Evolutionary conservation across 2,797 vertebrate species (phyloP).

Genomic region (Hybognathus amarus): DNA sequence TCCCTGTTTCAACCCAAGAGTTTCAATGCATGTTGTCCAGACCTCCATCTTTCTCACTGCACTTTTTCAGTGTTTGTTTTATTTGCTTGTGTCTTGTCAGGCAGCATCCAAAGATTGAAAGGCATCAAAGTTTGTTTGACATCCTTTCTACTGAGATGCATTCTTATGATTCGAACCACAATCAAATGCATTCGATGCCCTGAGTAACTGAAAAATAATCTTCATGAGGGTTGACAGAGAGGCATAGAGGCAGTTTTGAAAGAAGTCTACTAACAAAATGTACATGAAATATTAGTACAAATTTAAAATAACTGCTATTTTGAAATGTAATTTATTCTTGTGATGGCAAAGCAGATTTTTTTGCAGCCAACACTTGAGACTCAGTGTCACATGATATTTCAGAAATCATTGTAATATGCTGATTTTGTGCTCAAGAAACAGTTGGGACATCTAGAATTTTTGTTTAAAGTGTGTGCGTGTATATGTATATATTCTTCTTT

Average conservation of each 20-base stretch:
- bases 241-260: too few relatives aligned
- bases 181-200: background rate
- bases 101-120: background rate
- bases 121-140: background rate
- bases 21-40: constrained; percentile 14
- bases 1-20: constrained; percentile 9
- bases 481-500: too few relatives aligned
- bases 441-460: background rate
- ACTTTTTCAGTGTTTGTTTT: background rate
- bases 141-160: background rate
- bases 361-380: background rate
- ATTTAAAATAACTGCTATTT: background rate
- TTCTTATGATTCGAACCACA: background rate
- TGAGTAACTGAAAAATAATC: background rate
- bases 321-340: background rate
- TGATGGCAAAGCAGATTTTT: background rate
- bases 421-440: background rate
- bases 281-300: background rate
- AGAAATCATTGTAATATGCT: background rate
- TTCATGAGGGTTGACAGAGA: background rate
- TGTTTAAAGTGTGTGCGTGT: too few relatives aligned
- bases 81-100: background rate
- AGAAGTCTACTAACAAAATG: background rate
- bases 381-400: background rate
- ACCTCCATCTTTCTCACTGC: background rate